A percentile compares a stretch with the other conserved stretches of the same genome.
phyloP scores from a whole-genome alignment of 2,888 invertebrate species.

The Tineola bisselliella region DNA sequence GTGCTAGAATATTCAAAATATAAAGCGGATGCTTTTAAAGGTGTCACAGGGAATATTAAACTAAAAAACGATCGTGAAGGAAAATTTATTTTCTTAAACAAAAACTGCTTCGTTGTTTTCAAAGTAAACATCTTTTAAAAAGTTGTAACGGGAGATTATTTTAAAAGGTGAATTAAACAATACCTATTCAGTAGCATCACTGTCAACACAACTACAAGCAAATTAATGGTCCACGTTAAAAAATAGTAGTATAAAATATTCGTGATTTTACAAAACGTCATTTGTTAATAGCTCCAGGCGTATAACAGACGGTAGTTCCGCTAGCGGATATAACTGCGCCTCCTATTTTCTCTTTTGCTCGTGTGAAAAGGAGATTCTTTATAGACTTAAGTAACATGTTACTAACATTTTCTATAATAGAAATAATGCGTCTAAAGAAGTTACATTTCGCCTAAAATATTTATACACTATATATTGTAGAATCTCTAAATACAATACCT shows the following conservation, averaged over 20 bases:
- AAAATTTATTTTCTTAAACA: neutral
- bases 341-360: neutral
- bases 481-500: too few species aligned
- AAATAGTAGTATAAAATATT: too few species aligned
- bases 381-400: neutral
- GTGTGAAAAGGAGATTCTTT: neutral
- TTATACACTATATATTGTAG: too few species aligned
- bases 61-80: too few species aligned
- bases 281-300: neutral
- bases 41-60: too few species aligned
- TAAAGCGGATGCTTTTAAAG: neutral
- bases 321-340: neutral
- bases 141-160: neutral
- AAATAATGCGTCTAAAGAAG: too few species aligned
- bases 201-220: too few species aligned
- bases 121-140: neutral
- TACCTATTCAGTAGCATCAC: too few species aligned
- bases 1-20: too few species aligned
- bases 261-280: too few species aligned
- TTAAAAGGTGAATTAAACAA: neutral
- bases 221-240: too few species aligned
- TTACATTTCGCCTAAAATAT: too few species aligned
- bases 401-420: neutral
- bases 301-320: neutral
- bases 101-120: neutral